These are phyloP conservation scores for Calameuta filiformis DNA, from an alignment of 2,888 invertebrate species.

Conservation along the genomic window DNA sequence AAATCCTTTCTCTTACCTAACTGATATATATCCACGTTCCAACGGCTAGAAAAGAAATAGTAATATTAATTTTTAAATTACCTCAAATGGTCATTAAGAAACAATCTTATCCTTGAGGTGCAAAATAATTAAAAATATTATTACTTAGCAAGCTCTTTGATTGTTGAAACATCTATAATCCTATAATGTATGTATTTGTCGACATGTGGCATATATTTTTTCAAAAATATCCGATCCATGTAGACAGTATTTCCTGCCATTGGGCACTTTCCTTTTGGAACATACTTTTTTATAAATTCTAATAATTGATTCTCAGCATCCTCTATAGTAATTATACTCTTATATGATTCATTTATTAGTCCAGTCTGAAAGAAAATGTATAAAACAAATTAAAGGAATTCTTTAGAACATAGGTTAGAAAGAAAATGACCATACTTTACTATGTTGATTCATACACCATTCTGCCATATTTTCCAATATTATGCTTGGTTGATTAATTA, in stretches of 20 bases:
- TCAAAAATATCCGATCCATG: constrained; percentile 85
- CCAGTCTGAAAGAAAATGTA: constrained; percentile 75
- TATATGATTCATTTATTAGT: constrained; percentile 77
- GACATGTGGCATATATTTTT: constrained; percentile 84
- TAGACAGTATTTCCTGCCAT: constrained; percentile 91
- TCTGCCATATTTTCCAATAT: constrained; percentile 81
- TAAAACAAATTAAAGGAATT: constrained; percentile 7
- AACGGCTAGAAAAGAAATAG: constrained; percentile 69
- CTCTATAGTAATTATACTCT: constrained; percentile 74
- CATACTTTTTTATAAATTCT: constrained; percentile 74
- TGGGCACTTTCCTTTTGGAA: constrained; percentile 73
- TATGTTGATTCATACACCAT: constrained; percentile 87
- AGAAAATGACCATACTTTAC: constrained; percentile 70
- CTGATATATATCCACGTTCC: constrained; percentile 76
- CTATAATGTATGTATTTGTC: constrained; percentile 88
- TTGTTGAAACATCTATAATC: constrained; percentile 89
- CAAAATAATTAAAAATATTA: constrained; percentile 7
- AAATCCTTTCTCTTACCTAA: constrained; percentile 73
- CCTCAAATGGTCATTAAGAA: neutral
- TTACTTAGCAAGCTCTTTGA: constrained; percentile 81
- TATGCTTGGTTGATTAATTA: constrained; percentile 81
- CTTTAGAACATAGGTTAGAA: constrained; percentile 8
- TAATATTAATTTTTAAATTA: constrained; percentile 9
- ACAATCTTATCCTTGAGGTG: neutral
- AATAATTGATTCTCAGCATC: constrained; percentile 80